Base-by-base conservation (phyloP, 1,140 invertebrate species). In the Tetraneura akinire region DNA sequence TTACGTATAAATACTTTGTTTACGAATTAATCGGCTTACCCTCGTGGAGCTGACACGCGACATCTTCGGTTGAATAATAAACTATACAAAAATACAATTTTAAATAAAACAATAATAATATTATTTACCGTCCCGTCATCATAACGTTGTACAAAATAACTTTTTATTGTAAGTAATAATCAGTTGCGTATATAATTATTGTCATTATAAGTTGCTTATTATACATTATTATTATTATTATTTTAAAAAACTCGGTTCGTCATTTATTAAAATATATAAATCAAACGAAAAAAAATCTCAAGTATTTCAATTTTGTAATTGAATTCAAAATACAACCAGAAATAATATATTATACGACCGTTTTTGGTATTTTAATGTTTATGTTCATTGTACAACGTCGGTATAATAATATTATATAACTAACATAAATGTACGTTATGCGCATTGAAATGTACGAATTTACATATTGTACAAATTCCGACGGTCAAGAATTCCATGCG, bases 1-100 rank as follows among this genome's bases (percentile, higher is more conserved):
- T n/a, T n/a, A n/a, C n/a, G n/a, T n/a, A n/a, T n/a, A 26, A 70
- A 70, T 49, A 70, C 66, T 70, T 49, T 70, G 45, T 70, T 70
- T 42, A 70, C 49, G 66, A 29, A 70, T 70, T 70, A 49, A 70
- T 70, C 45, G 66, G 66, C 49, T 49, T 70, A 49, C 45, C 14
- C 42, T 70, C 29, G 66, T 21, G 66, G 14, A 8, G 45, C 45
- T 49, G 45, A 70, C 45, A 45, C n/a, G n/a, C n/a, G n/a, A n/a
- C n/a, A n/a, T n/a, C n/a, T n/a, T n/a, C n/a, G n/a, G n/a, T n/a
- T n/a, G n/a, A n/a, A n/a, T n/a, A n/a, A n/a, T n/a, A n/a, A n/a
- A n/a, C n/a, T n/a, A n/a, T n/a, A n/a, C n/a, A n/a, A n/a, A n/a
- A n/a, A n/a, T n/a, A n/a, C n/a, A n/a, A n/a, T n/a, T n/a, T n/a